Percentiles rank a stretch among this genome's conserved stretches.
Evolutionary conservation across 2,797 vertebrate genomes (phyloP).

Genomic region (Gouania willdenowi): DNA sequence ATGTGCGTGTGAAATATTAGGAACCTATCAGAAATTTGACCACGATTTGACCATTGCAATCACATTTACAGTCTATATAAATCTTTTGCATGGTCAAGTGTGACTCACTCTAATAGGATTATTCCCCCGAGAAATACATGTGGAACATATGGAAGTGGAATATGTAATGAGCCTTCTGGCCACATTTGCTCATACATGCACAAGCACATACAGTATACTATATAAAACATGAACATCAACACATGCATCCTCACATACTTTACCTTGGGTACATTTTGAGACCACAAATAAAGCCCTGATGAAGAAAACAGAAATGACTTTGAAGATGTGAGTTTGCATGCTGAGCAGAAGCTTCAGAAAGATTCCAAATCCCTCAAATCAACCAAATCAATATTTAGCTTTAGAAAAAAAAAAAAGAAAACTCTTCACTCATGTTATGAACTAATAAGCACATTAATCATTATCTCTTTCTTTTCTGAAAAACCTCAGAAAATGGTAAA

Average conservation of each 20-base stretch:
- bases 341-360: too few species aligned
- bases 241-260: conserved; percentile 5
- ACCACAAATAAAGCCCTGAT: not conserved
- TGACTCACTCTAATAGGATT: conserved; percentile 58
- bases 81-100: conserved; percentile 51
- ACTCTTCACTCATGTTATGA: too few species aligned
- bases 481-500: too few species aligned
- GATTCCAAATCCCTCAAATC: too few species aligned
- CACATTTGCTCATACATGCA: conserved; percentile 34
- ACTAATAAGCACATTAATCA: too few species aligned
- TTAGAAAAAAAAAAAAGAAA: too few species aligned
- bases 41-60: conserved; percentile 3
- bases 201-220: not conserved
- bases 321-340: too few species aligned
- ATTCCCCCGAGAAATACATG: conserved; percentile 41
- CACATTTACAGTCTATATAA: conserved; percentile 55
- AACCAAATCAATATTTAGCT: too few species aligned
- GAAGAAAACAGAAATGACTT: too few species aligned
- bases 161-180: conserved; percentile 28
- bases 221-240: conserved; percentile 31
- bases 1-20: conserved; percentile 11
- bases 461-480: too few species aligned
- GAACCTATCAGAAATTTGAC: conserved; percentile 24
- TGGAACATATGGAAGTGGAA: conserved; percentile 49
- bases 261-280: not conserved